Base-by-base conservation (phyloP, 2,888 invertebrate genomes). In the Ceramica pisi region DNA sequence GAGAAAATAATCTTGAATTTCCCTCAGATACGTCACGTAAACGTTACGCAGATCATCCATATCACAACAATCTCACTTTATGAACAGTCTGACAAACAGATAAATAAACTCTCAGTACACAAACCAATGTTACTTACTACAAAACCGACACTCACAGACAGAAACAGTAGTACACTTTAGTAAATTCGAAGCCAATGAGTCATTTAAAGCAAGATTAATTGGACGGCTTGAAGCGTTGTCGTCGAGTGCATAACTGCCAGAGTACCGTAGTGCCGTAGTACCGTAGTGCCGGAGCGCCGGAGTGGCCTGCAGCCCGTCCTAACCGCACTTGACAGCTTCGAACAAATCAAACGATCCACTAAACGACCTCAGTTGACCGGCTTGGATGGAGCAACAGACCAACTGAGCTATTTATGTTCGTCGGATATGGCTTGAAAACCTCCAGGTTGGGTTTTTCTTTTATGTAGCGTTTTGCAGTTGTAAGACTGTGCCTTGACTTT, bases 191-290 rank as follows among this genome's bases (percentile, higher is more conserved):
- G 55, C 59, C 70, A 71, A 67, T 76, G 66, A 83, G 46, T 82
- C 83, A 77, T 76, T 80, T 71, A 74, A 70, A 74, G 70, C 81
- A 74, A 81, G 81, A 81, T 81, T 81, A 83, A 82, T 82, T 75
- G 82, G 78, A 81, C 71, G 63, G 84, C 67, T 68, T 71, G 55
- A 77, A 82, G 74, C 78, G 53, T 57, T 70, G 77, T 71, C 71
- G 74, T 77, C 55, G 78, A 82, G 71, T 77, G 81, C 81, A 83
- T 77, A 83, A 81, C 73, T 56, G 67, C 44, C 55, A 21, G 31
- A 62, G 60, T 64, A 35, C 74, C 71, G 44, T 48, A 60, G 76
- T 76, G 14, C 67, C 67, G 35, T 51, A 67, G 41, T 73, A 12
- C 26, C 68, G 8, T 3, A 51, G 67, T 68, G 23, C 44, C 26